Conservation (phyloP, 1,140 invertebrate genomes). For the Charaxes varanes region DNA sequence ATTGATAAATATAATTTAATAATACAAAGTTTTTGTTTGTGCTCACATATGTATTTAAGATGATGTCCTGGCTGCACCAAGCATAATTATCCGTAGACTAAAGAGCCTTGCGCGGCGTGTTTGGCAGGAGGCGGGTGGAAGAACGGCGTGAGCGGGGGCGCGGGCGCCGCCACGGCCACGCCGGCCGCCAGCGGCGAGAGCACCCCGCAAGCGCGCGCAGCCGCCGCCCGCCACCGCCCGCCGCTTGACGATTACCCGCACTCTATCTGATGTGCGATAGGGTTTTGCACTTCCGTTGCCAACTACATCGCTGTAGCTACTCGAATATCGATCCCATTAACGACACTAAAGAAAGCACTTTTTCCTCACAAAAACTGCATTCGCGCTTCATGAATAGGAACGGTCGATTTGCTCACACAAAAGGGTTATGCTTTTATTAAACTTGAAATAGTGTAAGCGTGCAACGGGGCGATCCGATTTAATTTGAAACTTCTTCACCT, state of each 20-base stretch:
- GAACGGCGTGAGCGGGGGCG: no score
- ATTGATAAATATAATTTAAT: no score
- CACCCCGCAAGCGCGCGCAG: slow-evolving; percentile 34
- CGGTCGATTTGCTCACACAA: slow-evolving; percentile 14
- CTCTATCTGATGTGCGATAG: slow-evolving; percentile 43
- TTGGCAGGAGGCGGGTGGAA: no score
- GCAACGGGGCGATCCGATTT: slow-evolving; percentile 51
- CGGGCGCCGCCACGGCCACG: slow-evolving; percentile 67
- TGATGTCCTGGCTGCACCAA: no score
- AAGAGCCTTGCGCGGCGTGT: no score
- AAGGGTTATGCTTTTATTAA: slow-evolving; percentile 46
- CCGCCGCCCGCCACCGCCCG: slow-evolving; percentile 34
- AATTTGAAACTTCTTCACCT: slow-evolving; percentile 67
- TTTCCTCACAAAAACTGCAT: slow-evolving; percentile 8
- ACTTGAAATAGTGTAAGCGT: slow-evolving; percentile 55
- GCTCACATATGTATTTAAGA: no score
- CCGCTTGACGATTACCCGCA: slow-evolving; percentile 39
- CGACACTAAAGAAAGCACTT: not conserved
- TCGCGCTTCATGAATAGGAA: slow-evolving; percentile 11
- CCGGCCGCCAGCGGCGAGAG: slow-evolving; percentile 29
- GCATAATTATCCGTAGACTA: no score
- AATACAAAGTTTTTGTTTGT: no score
- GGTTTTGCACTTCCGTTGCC: slow-evolving; percentile 43
- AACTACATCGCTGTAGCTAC: slow-evolving; percentile 3
- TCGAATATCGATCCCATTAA: not conserved